Evolutionary conservation across 2,113 vertebrate species (phyloP).

Genomic region (Periophthalmus modestus): DNA sequence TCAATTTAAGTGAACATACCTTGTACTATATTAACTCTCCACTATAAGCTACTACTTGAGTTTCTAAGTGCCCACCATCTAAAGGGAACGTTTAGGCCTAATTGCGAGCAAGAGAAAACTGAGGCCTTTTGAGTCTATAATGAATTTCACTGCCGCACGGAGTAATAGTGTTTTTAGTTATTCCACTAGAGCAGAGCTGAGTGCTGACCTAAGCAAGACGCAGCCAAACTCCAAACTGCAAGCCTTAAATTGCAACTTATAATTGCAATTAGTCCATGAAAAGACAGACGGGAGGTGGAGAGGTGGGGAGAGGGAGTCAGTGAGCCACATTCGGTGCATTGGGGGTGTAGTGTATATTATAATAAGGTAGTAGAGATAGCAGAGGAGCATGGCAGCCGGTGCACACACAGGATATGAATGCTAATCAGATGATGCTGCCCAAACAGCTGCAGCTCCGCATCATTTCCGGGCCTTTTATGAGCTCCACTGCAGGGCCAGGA

Average conservation of each 20-base stretch:
- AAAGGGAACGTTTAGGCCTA: background rate
- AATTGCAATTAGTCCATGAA: constrained; percentile 40
- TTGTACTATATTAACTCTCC: background rate
- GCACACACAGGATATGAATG: constrained; percentile 42
- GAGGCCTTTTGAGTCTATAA: background rate
- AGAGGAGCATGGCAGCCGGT: constrained; percentile 2
- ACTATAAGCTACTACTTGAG: background rate
- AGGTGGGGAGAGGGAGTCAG: constrained; percentile 12
- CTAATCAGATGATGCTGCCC: constrained; percentile 52
- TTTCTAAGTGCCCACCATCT: background rate
- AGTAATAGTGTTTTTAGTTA: constrained; percentile 24
- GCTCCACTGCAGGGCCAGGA: constrained; percentile 35
- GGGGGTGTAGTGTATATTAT: constrained; percentile 16
- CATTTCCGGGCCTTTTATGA: constrained; percentile 50
- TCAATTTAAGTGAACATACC: background rate
- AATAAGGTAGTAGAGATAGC: background rate
- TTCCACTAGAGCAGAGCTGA: constrained; percentile 35
- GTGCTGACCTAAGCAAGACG: constrained; percentile 27
- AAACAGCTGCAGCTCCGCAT: constrained; percentile 49
- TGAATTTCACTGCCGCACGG: background rate
- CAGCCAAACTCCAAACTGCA: constrained; percentile 5
- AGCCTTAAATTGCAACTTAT: constrained; percentile 12
- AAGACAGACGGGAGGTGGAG: constrained; percentile 5
- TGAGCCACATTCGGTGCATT: background rate
- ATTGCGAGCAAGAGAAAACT: background rate